Evolutionary conservation across 2,888 invertebrate genomes (phyloP).

Genomic region (Horisme vitalbata): DNA sequence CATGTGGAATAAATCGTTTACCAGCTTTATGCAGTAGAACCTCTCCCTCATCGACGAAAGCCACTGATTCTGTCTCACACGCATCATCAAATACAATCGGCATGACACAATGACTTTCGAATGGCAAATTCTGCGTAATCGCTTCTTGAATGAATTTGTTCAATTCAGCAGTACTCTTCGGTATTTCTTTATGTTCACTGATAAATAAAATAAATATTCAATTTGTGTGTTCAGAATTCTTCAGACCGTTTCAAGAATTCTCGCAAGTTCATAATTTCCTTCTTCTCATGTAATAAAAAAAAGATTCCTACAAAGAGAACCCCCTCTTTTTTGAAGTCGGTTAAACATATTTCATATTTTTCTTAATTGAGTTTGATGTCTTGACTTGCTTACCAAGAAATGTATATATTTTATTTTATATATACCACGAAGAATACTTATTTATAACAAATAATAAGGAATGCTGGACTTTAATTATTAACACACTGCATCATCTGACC

Average conservation of each 20-base stretch:
- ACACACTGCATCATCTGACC: too few relatives aligned
- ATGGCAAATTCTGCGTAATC: constrained; percentile 45
- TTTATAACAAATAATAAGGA: too few relatives aligned
- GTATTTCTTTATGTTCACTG: constrained; percentile 46
- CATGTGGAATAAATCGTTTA: constrained; percentile 63
- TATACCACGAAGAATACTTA: too few relatives aligned
- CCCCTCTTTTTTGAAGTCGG: too few relatives aligned
- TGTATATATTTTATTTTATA: too few relatives aligned
- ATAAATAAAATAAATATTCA: constrained; percentile 29
- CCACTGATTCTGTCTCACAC: constrained; percentile 38
- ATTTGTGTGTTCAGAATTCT: neutral
- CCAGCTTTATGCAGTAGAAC: constrained; percentile 40
- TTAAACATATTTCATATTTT: too few relatives aligned
- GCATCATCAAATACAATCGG: constrained; percentile 56
- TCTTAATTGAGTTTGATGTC: too few relatives aligned
- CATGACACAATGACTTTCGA: constrained; percentile 64
- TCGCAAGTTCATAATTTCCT: too few relatives aligned
- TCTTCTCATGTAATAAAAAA: too few relatives aligned
- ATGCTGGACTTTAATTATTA: too few relatives aligned
- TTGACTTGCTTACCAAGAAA: too few relatives aligned
- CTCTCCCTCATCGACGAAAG: constrained; percentile 41
- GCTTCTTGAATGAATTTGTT: constrained; percentile 50
- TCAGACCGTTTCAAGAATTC: neutral
- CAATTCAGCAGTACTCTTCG: constrained; percentile 40
- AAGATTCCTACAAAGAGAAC: too few relatives aligned